Base-by-base conservation (phyloP, 2,113 vertebrate species). In the Hippocampus abdominalis region DNA sequence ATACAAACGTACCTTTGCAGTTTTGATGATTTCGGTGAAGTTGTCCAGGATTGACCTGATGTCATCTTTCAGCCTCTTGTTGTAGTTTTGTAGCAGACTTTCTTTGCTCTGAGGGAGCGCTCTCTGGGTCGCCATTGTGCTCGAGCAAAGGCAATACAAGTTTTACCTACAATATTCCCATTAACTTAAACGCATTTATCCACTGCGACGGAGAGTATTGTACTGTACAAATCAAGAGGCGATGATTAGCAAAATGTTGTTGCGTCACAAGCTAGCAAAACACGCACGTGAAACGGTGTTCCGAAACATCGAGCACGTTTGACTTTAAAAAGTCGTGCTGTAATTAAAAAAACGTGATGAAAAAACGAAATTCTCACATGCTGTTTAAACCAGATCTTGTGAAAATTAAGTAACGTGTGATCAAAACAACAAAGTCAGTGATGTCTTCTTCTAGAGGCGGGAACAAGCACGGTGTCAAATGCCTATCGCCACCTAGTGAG, bases 51-150 rank as follows among this genome's bases (percentile, higher is more conserved):
- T 94, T 54, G 96, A 98, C 48, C 93, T 92, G 82, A 97, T 88
- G 8, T 98, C 97, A n/a, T 99, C 97, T 73, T 96, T 96, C 27
- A 98, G 92, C 27, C 96, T 93, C 82, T 98, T 98, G 89, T 98
- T 99, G 91, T 98, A 99, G 29, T 94, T 98, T 91, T 98, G 97
- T 9, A 99, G 90, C 61, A 98, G 90, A 1, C 94, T 92, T 88
- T 99, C 97, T 83, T 98, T 98, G 81, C 96, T 98, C 82, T 98
- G 96, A 0, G 96, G 93, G 44, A 96, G 91, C 1, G 91, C 95
- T 57, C 97, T 85, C 64, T 93, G 93, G 69, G 93, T 91, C 4
- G 96, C 90, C 96, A 98, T 97, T 29, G 63, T 66, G 1, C 2
- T 66, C 70, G 54, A 65, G 18, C 49, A n/a, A 63, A 63, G 13